phyloP scores from a whole-genome alignment of 2,797 vertebrate species.

The Crocidura indochinensis region DNA sequence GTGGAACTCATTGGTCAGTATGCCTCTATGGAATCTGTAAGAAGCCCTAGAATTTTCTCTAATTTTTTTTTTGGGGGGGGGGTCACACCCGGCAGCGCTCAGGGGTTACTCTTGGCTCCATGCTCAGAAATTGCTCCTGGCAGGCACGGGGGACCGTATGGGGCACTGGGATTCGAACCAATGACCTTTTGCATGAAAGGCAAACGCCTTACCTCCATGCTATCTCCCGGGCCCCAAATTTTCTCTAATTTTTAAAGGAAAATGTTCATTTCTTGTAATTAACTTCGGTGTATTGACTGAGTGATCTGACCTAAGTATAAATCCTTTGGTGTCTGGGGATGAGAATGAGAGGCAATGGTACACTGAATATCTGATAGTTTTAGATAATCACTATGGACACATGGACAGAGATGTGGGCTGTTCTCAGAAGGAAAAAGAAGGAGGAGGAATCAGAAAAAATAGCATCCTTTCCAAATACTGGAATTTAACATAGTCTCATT shows the following conservation, averaged over 20 bases:
- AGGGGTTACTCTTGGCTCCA: no score
- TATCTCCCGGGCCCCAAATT: no score
- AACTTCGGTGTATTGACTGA: neutral
- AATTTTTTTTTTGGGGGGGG: no score
- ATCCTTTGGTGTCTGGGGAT: neutral
- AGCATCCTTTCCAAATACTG: no score
- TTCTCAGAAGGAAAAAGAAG: slow-evolving; percentile 45
- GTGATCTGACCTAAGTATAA: neutral
- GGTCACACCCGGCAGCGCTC: no score
- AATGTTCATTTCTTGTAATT: neutral
- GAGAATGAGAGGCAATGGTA: neutral
- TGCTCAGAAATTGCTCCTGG: no score
- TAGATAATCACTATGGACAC: neutral
- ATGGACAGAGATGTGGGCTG: neutral
- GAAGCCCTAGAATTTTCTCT: neutral
- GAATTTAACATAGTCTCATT: neutral
- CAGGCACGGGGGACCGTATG: no score
- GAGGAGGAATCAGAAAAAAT: no score
- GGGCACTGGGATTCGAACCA: no score
- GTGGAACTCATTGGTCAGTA: neutral
- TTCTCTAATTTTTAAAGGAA: slow-evolving; percentile 1
- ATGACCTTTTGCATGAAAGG: no score
- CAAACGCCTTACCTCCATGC: no score
- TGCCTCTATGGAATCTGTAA: neutral
- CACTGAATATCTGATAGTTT: neutral